Conservation (phyloP, 30 jellyfish, hydroid and myxozoan species). For the Cassiopea andromeda region DNA sequence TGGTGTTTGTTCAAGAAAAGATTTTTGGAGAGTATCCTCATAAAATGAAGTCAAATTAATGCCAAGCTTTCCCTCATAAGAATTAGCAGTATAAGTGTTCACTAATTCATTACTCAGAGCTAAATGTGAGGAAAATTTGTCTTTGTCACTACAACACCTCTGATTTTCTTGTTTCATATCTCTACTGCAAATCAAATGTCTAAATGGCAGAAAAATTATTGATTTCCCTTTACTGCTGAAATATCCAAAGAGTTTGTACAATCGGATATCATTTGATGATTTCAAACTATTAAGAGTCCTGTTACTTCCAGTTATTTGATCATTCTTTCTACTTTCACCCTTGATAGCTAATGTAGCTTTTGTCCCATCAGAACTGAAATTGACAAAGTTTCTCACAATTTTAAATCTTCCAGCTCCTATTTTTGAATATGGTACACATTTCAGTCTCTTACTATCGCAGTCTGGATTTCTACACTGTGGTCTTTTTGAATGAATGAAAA, state of each 20-base stretch:
- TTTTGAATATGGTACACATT: neutral
- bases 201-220: neutral
- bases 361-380: too few relatives aligned
- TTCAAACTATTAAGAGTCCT: neutral
- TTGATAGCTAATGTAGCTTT: neutral
- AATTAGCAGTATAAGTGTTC: neutral
- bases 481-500: neutral
- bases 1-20: neutral
- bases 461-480: slow-evolving; percentile 10
- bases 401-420: too few relatives aligned
- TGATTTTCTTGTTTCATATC: neutral
- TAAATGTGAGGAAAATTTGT: too few relatives aligned
- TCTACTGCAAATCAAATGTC: neutral
- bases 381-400: too few relatives aligned
- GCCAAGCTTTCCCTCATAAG: neutral
- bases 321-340: neutral
- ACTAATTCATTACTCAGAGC: too few relatives aligned
- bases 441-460: neutral
- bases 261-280: neutral
- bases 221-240: neutral
- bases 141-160: too few relatives aligned
- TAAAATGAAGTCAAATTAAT: neutral
- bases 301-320: neutral
- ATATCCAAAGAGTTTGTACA: neutral
- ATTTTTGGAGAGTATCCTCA: neutral